These are phyloP conservation scores for Apamea monoglypha DNA, from an alignment of 2,888 invertebrate species.

Conservation along the genomic window DNA sequence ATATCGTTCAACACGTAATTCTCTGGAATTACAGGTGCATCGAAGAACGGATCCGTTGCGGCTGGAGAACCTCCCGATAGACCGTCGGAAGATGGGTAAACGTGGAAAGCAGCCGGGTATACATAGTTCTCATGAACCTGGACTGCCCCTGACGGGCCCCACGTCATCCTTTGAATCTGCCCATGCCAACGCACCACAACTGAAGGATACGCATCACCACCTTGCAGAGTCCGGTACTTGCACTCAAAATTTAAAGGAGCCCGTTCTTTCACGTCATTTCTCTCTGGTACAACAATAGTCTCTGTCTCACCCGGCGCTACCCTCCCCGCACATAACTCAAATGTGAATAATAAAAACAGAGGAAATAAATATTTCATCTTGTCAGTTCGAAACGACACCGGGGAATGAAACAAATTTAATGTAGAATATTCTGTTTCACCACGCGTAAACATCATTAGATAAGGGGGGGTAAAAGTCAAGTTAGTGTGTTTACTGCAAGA, in stretches of 20 bases:
- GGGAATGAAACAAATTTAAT: slow-evolving; percentile 67
- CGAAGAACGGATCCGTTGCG: slow-evolving; percentile 56
- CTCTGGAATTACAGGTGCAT: slow-evolving; percentile 60
- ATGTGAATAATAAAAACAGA: slow-evolving; percentile 66
- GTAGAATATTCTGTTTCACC: slow-evolving; percentile 57
- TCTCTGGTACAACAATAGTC: slow-evolving; percentile 48
- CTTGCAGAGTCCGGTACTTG: slow-evolving; percentile 39
- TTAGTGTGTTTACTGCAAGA: slow-evolving; percentile 68
- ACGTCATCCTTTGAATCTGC: slow-evolving; percentile 50
- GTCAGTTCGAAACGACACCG: slow-evolving; percentile 58
- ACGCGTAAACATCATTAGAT: slow-evolving; percentile 69
- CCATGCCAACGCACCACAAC: slow-evolving; percentile 72
- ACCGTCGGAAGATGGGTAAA: slow-evolving; percentile 59
- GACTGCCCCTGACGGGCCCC: slow-evolving; percentile 50
- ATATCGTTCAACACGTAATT: slow-evolving; percentile 51
- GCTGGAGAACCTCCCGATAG: slow-evolving; percentile 56
- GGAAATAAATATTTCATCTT: slow-evolving; percentile 74
- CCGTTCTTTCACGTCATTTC: slow-evolving; percentile 64
- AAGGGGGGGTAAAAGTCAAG: slow-evolving; percentile 71
- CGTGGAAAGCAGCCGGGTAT: slow-evolving; percentile 46
- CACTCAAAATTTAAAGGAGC: slow-evolving; percentile 70
- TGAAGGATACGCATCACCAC: slow-evolving; percentile 75
- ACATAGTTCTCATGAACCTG: slow-evolving; percentile 50
- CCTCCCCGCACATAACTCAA: slow-evolving; percentile 71
- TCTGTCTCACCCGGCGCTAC: slow-evolving; percentile 70